Conservation (phyloP, 2,888 invertebrate species). For the Germaria angustata region DNA sequence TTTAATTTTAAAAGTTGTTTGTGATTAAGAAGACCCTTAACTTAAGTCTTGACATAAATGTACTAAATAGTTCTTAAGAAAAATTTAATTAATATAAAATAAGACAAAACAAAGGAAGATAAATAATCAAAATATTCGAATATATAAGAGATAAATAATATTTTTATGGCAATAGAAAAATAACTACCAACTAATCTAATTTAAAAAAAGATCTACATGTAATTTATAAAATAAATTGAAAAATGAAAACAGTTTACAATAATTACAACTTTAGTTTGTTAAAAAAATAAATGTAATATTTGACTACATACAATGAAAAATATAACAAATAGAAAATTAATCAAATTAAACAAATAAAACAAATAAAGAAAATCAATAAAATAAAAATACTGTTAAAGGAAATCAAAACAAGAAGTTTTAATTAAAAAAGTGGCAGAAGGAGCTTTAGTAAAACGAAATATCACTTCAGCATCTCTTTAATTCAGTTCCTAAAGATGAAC, state of each 20-base stretch:
- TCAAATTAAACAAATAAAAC: no score
- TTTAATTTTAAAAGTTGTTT: no score
- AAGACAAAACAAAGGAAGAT: no score
- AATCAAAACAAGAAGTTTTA: neutral
- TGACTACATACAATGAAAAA: constrained; percentile 65
- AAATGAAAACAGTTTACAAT: constrained; percentile 61
- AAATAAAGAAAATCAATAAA: constrained; percentile 46
- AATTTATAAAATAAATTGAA: constrained; percentile 62
- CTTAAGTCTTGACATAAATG: no score
- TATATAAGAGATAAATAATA: constrained; percentile 58
- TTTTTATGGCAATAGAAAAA: constrained; percentile 44
- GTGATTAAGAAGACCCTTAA: no score
- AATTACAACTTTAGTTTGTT: constrained; percentile 64
- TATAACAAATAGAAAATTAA: constrained; percentile 18
- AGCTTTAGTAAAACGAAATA: no score
- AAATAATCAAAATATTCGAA: constrained; percentile 47
- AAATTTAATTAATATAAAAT: no score
- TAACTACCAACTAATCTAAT: constrained; percentile 11
- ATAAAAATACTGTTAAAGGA: constrained; percentile 53
- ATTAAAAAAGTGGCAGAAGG: neutral
- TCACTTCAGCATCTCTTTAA: no score
- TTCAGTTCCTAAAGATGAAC: no score
- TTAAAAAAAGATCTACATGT: constrained; percentile 54
- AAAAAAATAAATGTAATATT: constrained; percentile 65
- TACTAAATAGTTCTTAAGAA: no score